Base-by-base conservation (phyloP, 2,797 vertebrate species). In the Fringilla coelebs region DNA sequence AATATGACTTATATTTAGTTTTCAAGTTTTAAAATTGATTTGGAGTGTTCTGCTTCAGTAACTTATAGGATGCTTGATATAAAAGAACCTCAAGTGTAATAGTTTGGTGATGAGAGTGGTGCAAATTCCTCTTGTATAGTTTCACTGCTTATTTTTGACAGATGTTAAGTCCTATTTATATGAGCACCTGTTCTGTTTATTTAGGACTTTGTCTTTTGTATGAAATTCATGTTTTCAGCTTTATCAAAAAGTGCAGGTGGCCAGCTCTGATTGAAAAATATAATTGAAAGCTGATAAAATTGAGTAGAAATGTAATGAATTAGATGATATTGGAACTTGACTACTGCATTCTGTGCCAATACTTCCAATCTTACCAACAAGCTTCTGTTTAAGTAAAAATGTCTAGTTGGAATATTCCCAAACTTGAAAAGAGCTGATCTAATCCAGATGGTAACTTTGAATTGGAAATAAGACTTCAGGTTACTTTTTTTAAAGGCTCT, bases 201-300 rank as follows among this genome's bases (percentile, higher is more conserved):
- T 85, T 68, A 94, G 61, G 26, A 67, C 19, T 88, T 89, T 28
- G 18, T 88, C 36, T 76, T 90, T 80, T 80, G 26, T 82, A 20
- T 34, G 31, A n/a, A 36, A 57, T 72, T 65, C 2, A 3, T 66
- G 49, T 80, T 94, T 94, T 91, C 29, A 71, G 21, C 55, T 87
- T 80, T 85, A 89, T 90, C 78, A 91, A 67, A 65, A 84, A 62
- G 25, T 77, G n/a, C 87, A 94, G 72, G 57, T 83, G 38, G 40
- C 49, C 49, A 61, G 17, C 48, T 84, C 28, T 45, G 66, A 65
- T 61, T 84, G 72, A 85, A 75, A 29, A 86, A 66, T 14, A 2
- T 63, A 46, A 85, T 91, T 78, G 85, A 45, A 92, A 94, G 31
- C 34, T 92, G 75, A 77, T 92, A 81, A 75, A 93, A 78, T 46